phyloP scores from a whole-genome alignment of 2,113 vertebrate genomes.

The Python bivittatus region DNA sequence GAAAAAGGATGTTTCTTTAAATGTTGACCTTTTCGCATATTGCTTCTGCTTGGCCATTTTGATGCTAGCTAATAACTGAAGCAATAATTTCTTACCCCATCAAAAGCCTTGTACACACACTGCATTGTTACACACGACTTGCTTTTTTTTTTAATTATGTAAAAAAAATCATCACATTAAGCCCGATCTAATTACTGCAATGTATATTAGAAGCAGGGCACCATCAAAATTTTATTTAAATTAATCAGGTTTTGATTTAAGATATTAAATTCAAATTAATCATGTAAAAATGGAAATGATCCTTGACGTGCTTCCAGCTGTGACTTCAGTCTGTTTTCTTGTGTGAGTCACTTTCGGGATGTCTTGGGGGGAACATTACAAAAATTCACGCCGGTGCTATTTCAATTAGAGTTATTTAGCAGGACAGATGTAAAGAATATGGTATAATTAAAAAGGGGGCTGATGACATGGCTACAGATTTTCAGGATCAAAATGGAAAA shows the following conservation, averaged over 20 bases:
- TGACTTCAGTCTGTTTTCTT: slow-evolving; percentile 96
- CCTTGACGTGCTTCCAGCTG: slow-evolving; percentile 99
- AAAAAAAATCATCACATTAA: slow-evolving; percentile 85
- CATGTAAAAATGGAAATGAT: slow-evolving; percentile 99
- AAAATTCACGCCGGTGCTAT: slow-evolving; percentile 98
- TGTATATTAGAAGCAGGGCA: slow-evolving; percentile 92
- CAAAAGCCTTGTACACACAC: slow-evolving; percentile 61
- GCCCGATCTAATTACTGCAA: slow-evolving; percentile 90
- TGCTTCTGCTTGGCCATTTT: slow-evolving; percentile 41
- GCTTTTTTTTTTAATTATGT: slow-evolving; percentile 86
- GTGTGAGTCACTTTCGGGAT: slow-evolving; percentile 92
- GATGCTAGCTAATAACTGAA: slow-evolving; percentile 58
- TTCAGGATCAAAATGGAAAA: slow-evolving; percentile 76
- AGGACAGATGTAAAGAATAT: slow-evolving; percentile 99
- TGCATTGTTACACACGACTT: slow-evolving; percentile 81
- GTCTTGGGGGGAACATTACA: slow-evolving; percentile 97
- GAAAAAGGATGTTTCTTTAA: background rate
- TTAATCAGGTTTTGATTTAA: slow-evolving; percentile 99
- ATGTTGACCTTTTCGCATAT: background rate
- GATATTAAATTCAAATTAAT: slow-evolving; percentile 99
- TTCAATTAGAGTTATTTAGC: slow-evolving; percentile 99
- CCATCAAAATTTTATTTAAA: slow-evolving; percentile 99
- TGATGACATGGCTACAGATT: slow-evolving; percentile 80
- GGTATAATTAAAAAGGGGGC: slow-evolving; percentile 90
- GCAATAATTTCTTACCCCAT: slow-evolving; percentile 49